Evolutionary conservation across 2,797 vertebrate species (phyloP).

Genomic region (Gila robusta): DNA sequence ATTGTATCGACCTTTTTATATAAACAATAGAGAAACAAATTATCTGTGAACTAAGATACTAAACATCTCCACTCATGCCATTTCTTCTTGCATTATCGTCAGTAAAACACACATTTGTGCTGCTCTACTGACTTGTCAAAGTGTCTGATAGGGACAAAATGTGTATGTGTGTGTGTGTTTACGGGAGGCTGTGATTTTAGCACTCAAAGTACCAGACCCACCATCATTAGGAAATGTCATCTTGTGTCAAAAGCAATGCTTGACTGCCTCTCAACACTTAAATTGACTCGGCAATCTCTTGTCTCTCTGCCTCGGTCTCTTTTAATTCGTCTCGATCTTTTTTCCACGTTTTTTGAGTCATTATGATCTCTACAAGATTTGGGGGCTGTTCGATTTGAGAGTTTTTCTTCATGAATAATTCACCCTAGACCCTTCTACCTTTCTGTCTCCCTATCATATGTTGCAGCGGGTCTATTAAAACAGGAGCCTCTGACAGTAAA

Average conservation of each 20-base stretch:
- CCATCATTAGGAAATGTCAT: slow-evolving; percentile 47
- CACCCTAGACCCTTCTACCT: slow-evolving; percentile 29
- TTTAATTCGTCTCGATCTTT: not conserved
- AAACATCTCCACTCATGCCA: not conserved
- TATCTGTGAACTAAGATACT: no score
- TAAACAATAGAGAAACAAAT: no score
- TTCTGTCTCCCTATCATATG: slow-evolving; percentile 39
- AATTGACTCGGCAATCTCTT: not conserved
- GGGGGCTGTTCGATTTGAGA: slow-evolving; percentile 34
- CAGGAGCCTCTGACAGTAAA: slow-evolving; percentile 62
- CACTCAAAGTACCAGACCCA: not conserved
- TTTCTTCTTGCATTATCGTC: slow-evolving; percentile 4
- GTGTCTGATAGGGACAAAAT: slow-evolving; percentile 23
- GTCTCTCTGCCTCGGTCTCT: not conserved
- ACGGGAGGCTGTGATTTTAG: slow-evolving; percentile 18
- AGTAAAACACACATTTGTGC: slow-evolving; percentile 20
- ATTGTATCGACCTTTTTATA: no score
- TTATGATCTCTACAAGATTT: slow-evolving; percentile 38
- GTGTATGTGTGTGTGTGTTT: not conserved
- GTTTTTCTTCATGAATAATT: slow-evolving; percentile 45
- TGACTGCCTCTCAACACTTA: slow-evolving; percentile 34
- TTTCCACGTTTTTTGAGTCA: slow-evolving; percentile 38
- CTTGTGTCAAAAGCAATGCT: slow-evolving; percentile 12
- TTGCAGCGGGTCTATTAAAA: slow-evolving; percentile 58
- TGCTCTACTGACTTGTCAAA: slow-evolving; percentile 33